Evolutionary conservation across 2,797 vertebrate genomes (phyloP).

Genomic region (Myotis myotis): DNA sequence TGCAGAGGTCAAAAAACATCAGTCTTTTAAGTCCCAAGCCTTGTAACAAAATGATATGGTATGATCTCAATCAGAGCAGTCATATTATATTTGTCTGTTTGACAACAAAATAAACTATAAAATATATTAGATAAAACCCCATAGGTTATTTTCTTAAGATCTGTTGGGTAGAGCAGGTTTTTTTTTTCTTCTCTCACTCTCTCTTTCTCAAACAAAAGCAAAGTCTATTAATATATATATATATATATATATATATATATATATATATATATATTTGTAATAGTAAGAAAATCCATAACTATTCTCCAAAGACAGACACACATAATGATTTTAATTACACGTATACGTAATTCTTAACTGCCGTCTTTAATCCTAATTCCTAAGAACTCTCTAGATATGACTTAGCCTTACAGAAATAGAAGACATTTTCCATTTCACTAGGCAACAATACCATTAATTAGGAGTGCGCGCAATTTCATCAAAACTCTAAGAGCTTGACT

Average conservation of each 20-base stretch:
- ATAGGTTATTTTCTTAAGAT: background rate
- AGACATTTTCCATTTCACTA: slow-evolving; percentile 6
- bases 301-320: slow-evolving; percentile 17
- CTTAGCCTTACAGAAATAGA: background rate
- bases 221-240: background rate
- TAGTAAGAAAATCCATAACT: background rate
- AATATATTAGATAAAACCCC: background rate
- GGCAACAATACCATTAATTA: slow-evolving; percentile 1
- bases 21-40: background rate
- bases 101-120: background rate
- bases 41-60: slow-evolving; percentile 19
- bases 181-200: background rate
- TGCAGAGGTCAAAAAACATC: background rate
- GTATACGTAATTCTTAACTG: background rate
- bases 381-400: background rate
- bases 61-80: background rate
- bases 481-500: background rate
- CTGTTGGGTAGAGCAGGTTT: background rate
- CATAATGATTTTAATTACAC: background rate
- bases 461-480: background rate
- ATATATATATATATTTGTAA: background rate
- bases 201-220: background rate
- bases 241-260: too few relatives aligned
- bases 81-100: background rate
- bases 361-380: background rate